Evolutionary conservation across 1,140 invertebrate species (phyloP).

Genomic region (Tetramorium parvispinum): DNA sequence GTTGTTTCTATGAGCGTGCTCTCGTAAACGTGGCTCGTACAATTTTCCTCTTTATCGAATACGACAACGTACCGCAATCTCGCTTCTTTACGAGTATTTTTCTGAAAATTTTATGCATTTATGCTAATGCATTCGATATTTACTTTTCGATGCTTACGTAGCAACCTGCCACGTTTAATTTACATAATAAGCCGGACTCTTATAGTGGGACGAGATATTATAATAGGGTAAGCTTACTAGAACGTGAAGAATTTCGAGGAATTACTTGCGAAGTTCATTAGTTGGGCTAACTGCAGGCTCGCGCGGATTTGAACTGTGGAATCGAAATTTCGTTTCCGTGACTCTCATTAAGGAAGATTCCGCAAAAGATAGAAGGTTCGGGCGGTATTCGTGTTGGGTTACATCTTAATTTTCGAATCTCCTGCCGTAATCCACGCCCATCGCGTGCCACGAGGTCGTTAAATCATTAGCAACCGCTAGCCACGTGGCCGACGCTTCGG

Average conservation of each 20-base stretch:
- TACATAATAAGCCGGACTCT: not conserved
- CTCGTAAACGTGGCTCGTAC: constrained; percentile 24
- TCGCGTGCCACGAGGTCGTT: constrained; percentile 81
- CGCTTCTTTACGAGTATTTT: not conserved
- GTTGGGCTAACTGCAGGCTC: not conserved
- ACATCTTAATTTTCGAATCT: constrained; percentile 79
- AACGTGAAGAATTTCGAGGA: not conserved
- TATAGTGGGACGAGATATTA: not conserved
- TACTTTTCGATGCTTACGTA: not conserved
- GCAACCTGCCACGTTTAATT: not conserved
- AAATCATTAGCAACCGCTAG: constrained; percentile 79
- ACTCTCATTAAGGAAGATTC: constrained; percentile 67
- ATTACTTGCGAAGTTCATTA: not conserved
- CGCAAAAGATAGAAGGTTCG: constrained; percentile 61
- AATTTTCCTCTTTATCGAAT: constrained; percentile 19
- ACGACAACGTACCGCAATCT: not conserved
- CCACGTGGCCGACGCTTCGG: constrained; percentile 74
- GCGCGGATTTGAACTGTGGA: not conserved
- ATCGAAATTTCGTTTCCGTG: constrained; percentile 38
- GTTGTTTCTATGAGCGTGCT: constrained; percentile 6
- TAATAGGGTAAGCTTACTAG: not conserved
- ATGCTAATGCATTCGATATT: not conserved
- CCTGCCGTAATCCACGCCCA: constrained; percentile 78
- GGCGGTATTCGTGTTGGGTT: constrained; percentile 68
- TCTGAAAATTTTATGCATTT: constrained; percentile 34